Base-by-base conservation (phyloP, 1,140 invertebrate species). In the Solen grandis region DNA sequence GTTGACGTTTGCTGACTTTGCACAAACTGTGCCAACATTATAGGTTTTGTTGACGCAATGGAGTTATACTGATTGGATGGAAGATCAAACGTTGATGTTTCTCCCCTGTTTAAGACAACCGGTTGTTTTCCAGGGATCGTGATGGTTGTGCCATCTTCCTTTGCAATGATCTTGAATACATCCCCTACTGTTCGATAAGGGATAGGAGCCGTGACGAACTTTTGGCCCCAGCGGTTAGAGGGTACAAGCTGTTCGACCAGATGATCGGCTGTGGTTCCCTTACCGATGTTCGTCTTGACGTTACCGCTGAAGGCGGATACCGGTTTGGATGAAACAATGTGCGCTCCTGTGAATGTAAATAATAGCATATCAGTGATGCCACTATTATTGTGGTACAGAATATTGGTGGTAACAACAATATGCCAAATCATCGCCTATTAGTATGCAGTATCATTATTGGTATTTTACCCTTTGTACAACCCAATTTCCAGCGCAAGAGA, bases 241-340 rank as follows among this genome's bases (percentile, higher is more conserved):
- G 89, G 85, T 50, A 85, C 79, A 16, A 90, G 66, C 66, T 87
- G 86, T 65, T 88, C 87, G 5, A 87, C 88, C 19, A 90, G 60
- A 79, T 90, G 88, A 59, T 88, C 88, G 16, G 78, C 19, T 62
- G 59, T 52, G 46, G 66, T 65, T 5, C 75, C 83, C 0, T 38
- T 35, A 22, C 83, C 83, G 10, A 84, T 66, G 46, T 84, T 82
- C 19, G 85, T 85, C 50, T 84, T 84, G 13, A 85, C 74, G 72
- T 85, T 85, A 0, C 87, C 88, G 50, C 82, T 84, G 33, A 84
- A 87, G n/a, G 86, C 85, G 13, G 84, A 74, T 2, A 88, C 63
- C 19, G 83, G 86, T 25, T 86, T 82, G 57, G 80, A 63, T 14
- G 69, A 60, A 5, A 36, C 59, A 25, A 89, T 80, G 19, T 79